Evolutionary conservation across 2,888 invertebrate species (phyloP).

Genomic region (Dorcus parallelipipedus): DNA sequence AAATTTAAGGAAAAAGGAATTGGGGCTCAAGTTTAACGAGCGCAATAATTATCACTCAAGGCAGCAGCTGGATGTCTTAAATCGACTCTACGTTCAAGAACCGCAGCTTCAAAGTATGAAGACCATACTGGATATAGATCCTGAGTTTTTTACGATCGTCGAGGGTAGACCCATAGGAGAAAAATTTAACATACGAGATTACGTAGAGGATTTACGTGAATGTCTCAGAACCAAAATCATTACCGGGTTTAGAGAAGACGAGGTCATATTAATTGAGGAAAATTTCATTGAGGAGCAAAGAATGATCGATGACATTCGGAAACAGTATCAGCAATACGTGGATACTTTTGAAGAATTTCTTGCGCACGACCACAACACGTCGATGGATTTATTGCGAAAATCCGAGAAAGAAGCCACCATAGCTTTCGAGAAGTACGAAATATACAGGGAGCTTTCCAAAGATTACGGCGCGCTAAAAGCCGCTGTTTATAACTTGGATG

Average conservation of each 20-base stretch:
- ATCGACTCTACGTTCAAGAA: constrained; percentile 57
- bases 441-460: constrained; percentile 50
- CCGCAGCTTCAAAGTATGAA: constrained; percentile 51
- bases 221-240: constrained; percentile 48
- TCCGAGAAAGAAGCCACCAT: constrained; percentile 51
- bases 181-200: constrained; percentile 57
- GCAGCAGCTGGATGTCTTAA: constrained; percentile 53
- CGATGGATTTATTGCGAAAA: constrained; percentile 55
- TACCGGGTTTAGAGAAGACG: constrained; percentile 44
- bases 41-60: constrained; percentile 40
- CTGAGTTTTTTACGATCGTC: constrained; percentile 61
- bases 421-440: constrained; percentile 49
- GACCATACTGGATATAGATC: constrained; percentile 63
- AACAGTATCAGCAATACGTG: constrained; percentile 53
- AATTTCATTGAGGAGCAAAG: constrained; percentile 55
- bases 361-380: constrained; percentile 58
- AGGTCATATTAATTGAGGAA: constrained; percentile 53
- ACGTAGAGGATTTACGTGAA: constrained; percentile 50
- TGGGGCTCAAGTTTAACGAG: constrained; percentile 36
- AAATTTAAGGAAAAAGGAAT: constrained; percentile 35
- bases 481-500: constrained; percentile 58
- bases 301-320: constrained; percentile 50
- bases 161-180: constrained; percentile 59
- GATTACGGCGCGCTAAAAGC: constrained; percentile 44
- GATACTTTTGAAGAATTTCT: constrained; percentile 60